A percentile compares a stretch with the other conserved stretches of the same genome.
Evolutionary conservation across 2,797 vertebrate species (phyloP).

Genomic region (Hypotaenidia philippensis): DNA sequence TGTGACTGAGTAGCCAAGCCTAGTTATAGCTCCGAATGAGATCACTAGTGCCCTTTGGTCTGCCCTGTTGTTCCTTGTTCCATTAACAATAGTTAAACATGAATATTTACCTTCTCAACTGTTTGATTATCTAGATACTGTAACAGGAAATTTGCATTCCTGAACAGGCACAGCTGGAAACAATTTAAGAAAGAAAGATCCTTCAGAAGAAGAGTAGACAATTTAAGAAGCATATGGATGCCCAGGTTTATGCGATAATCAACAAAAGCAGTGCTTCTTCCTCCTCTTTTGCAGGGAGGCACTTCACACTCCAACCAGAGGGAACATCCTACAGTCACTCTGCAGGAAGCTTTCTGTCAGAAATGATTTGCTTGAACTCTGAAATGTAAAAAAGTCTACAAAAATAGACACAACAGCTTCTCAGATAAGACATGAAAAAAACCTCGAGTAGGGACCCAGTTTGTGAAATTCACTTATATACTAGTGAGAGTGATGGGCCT

Average conservation of each 20-base stretch:
- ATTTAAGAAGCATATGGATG: constrained; percentile 53
- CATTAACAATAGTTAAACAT: not conserved
- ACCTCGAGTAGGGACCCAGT: not conserved
- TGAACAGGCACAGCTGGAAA: constrained; percentile 52
- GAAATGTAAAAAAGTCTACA: not conserved
- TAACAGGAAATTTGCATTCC: constrained; percentile 67
- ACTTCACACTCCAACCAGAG: constrained; percentile 29
- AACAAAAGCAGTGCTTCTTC: constrained; percentile 66
- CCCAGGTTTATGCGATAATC: constrained; percentile 75
- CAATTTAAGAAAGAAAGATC: constrained; percentile 36
- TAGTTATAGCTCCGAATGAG: not conserved
- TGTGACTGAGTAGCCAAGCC: not conserved
- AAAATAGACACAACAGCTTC: not conserved
- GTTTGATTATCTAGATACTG: constrained; percentile 37
- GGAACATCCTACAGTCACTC: constrained; percentile 43
- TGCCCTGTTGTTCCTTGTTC: not conserved
- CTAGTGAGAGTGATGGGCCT: not conserved
- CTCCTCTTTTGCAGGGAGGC: constrained; percentile 28
- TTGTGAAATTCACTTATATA: not conserved
- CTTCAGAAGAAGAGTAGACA: constrained; percentile 27
- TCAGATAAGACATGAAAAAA: not conserved
- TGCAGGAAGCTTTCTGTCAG: constrained; percentile 48
- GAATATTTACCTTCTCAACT: constrained; percentile 38
- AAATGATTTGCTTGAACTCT: constrained; percentile 29
- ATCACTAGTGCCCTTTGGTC: not conserved